These are phyloP conservation scores for Ophion slaviceki DNA, from an alignment of 2,888 invertebrate genomes.

Conservation along the genomic window DNA sequence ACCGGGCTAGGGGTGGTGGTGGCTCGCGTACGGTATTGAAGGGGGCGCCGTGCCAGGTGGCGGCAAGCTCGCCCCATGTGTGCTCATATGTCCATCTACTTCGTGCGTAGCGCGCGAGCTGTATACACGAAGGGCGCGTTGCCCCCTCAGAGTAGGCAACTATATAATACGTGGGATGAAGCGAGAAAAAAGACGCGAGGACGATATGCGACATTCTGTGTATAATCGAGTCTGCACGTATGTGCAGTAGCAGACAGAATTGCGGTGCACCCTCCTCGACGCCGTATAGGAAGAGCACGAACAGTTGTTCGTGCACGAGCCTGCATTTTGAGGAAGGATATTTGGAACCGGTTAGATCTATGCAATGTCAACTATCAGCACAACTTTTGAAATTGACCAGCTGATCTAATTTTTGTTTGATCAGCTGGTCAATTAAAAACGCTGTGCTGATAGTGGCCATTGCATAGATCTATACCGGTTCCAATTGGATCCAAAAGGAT, in stretches of 20 bases:
- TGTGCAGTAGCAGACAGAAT: slow-evolving; percentile 46
- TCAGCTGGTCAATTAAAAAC: too few species aligned
- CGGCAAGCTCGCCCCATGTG: slow-evolving; percentile 78
- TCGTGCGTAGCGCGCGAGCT: slow-evolving; percentile 30
- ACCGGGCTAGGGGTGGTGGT: slow-evolving; percentile 53
- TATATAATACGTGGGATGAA: slow-evolving; percentile 21
- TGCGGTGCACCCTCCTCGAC: slow-evolving; percentile 59
- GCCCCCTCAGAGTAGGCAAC: slow-evolving; percentile 40
- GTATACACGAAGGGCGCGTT: slow-evolving; percentile 49
- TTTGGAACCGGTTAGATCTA: background rate
- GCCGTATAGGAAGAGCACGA: slow-evolving; percentile 33
- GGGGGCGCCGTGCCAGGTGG: slow-evolving; percentile 79
- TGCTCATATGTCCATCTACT: slow-evolving; percentile 69
- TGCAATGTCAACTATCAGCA: too few species aligned
- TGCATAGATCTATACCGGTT: background rate
- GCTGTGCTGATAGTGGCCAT: too few species aligned
- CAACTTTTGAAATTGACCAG: too few species aligned
- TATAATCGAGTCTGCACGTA: slow-evolving; percentile 7
- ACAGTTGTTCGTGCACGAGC: background rate
- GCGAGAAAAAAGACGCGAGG: slow-evolving; percentile 21
- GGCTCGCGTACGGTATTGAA: slow-evolving; percentile 49
- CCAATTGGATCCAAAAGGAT: background rate
- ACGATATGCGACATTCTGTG: slow-evolving; percentile 14
- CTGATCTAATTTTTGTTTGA: too few species aligned
- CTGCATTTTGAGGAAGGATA: background rate